A percentile compares a stretch with the other conserved stretches of the same genome.
These are phyloP conservation scores for Liopterus haemorrhoidalis DNA, from an alignment of 2,888 invertebrate genomes.

Conservation along the genomic window DNA sequence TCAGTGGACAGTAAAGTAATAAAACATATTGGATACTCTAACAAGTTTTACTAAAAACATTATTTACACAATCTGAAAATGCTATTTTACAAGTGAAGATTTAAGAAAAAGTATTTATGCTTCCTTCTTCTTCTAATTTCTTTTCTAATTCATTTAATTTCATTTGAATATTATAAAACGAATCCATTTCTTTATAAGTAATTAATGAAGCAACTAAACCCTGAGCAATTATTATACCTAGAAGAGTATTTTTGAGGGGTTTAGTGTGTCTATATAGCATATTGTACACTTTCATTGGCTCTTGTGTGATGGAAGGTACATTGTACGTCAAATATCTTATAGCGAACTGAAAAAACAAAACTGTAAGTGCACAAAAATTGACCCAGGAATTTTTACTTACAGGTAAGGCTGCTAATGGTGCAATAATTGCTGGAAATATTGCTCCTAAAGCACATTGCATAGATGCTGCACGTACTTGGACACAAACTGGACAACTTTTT, in stretches of 20 bases:
- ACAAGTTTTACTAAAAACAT: too few species aligned
- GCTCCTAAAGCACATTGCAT: constrained; percentile 52
- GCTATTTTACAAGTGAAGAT: too few species aligned
- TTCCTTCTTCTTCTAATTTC: constrained; percentile 28
- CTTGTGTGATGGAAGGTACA: constrained; percentile 56
- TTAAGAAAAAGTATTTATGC: too few species aligned
- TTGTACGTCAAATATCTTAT: constrained; percentile 56
- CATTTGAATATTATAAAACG: constrained; percentile 44
- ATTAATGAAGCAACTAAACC: constrained; percentile 51
- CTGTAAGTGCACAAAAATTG: constrained; percentile 30
- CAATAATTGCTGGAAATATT: constrained; percentile 56
- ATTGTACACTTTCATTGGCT: constrained; percentile 51
- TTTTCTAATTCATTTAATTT: constrained; percentile 46
- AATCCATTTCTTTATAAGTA: constrained; percentile 58
- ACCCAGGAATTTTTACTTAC: constrained; percentile 50
- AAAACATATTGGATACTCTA: too few species aligned
- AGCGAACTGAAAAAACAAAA: constrained; percentile 58
- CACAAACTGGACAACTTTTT: constrained; percentile 60
- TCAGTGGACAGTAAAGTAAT: too few species aligned
- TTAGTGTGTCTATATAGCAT: constrained; percentile 51
- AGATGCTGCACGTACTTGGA: constrained; percentile 54
- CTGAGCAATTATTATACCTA: constrained; percentile 50
- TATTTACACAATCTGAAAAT: too few species aligned
- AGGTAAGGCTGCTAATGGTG: constrained; percentile 56
- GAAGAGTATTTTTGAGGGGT: constrained; percentile 50